Evolutionary conservation across 1,140 invertebrate species (phyloP).

Genomic region (Ostrea denselamellosa): DNA sequence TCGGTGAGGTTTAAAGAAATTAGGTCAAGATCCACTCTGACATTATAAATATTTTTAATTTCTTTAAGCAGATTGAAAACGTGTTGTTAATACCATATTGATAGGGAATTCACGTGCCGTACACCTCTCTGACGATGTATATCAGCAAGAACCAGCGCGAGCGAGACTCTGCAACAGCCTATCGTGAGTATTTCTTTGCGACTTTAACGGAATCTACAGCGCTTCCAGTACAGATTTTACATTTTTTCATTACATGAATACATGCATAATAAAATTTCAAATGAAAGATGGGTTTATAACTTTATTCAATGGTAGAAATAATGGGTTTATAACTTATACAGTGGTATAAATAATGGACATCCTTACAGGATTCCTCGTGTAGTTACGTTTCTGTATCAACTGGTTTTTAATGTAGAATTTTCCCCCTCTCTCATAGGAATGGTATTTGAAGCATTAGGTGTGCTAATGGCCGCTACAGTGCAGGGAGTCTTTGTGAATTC

Average conservation of each 20-base stretch:
- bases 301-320: background rate
- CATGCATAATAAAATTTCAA: no score
- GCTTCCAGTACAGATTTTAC: no score
- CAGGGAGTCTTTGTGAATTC: constrained; percentile 71
- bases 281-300: background rate
- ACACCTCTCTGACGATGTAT: constrained; percentile 76
- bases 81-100: background rate
- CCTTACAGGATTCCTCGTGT: background rate
- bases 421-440: constrained; percentile 67
- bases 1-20: constrained; percentile 61
- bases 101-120: constrained; percentile 76
- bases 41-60: background rate
- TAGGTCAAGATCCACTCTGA: background rate
- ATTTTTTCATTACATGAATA: no score
- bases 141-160: constrained; percentile 71
- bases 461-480: constrained; percentile 69
- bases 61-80: background rate
- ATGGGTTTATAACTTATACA: background rate
- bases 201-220: no score
- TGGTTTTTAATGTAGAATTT: background rate
- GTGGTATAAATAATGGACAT: background rate
- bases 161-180: constrained; percentile 74
- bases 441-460: constrained; percentile 73
- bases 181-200: constrained; percentile 63
- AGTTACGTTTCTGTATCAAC: background rate